A percentile compares a stretch with the other conserved stretches of the same genome.
Conservation (phyloP, 2,888 invertebrate species). For the Sicus ferrugineus region DNA sequence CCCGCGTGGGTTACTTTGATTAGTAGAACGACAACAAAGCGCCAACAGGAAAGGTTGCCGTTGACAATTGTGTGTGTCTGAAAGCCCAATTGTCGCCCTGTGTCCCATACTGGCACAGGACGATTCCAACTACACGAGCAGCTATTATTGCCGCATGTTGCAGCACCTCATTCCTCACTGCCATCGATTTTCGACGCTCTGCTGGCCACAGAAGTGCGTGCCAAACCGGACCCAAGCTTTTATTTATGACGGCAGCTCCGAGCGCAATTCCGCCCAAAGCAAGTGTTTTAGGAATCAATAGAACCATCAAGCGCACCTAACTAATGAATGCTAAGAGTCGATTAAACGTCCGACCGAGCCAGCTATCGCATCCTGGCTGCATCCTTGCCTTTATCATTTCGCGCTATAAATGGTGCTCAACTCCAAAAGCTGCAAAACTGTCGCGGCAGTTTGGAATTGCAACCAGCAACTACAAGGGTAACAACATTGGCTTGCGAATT, state of each 20-base stretch:
- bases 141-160: not conserved
- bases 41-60: conserved; percentile 16
- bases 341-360: not conserved
- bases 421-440: conserved; percentile 32
- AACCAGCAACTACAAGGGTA: conserved; percentile 9
- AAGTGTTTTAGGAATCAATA: conserved; percentile 15
- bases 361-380: conserved; percentile 2
- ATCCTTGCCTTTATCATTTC: conserved; percentile 34
- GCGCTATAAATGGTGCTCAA: conserved; percentile 35
- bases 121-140: no score
- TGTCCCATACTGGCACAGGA: no score
- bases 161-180: not conserved
- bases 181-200: not conserved
- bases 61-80: no score
- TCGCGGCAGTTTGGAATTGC: conserved; percentile 20
- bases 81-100: no score
- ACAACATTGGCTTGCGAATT: conserved; percentile 33
- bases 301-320: not conserved
- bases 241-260: not conserved
- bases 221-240: no score
- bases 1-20: conserved; percentile 54
- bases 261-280: not conserved
- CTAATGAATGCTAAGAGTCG: conserved; percentile 12
- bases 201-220: not conserved
- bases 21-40: conserved; percentile 22